These are phyloP conservation scores for Exephanes ischioxanthus DNA, from an alignment of 2,888 invertebrate species.

Conservation along the genomic window DNA sequence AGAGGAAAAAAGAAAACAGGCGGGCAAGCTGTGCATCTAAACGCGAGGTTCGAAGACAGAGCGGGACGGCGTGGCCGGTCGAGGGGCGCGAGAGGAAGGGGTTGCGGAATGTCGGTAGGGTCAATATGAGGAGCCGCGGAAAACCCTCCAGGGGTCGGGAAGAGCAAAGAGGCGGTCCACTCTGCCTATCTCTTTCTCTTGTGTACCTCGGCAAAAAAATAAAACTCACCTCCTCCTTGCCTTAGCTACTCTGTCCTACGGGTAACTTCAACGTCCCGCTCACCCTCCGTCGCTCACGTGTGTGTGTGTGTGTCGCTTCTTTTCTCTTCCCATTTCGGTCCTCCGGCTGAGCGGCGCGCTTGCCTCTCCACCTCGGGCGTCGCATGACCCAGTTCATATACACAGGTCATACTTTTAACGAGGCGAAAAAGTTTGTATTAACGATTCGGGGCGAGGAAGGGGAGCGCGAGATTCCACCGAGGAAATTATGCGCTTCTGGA, in stretches of 20 bases:
- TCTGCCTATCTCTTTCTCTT: conserved; percentile 48
- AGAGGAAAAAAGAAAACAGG: conserved; percentile 8
- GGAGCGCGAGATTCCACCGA: neutral
- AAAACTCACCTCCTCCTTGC: neutral
- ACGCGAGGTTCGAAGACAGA: conserved; percentile 51
- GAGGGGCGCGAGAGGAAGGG: conserved; percentile 30
- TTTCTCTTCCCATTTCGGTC: conserved; percentile 22
- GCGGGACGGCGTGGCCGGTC: conserved; percentile 28
- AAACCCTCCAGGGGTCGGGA: conserved; percentile 76
- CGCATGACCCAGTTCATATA: conserved; percentile 80
- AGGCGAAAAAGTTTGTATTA: conserved; percentile 67
- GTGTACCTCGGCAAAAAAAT: neutral
- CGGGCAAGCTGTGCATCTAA: conserved; percentile 37
- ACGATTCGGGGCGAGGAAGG: conserved; percentile 37
- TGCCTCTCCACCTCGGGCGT: conserved; percentile 79
- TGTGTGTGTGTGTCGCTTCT: neutral
- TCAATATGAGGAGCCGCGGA: conserved; percentile 76
- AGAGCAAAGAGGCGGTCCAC: conserved; percentile 74
- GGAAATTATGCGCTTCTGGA: conserved; percentile 33
- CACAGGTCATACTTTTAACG: conserved; percentile 65
- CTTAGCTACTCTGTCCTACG: neutral
- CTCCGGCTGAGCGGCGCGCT: conserved; percentile 31
- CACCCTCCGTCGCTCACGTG: neutral
- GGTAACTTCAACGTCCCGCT: conserved; percentile 2
- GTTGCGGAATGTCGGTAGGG: conserved; percentile 66